Percentiles rank a stretch among this genome's conserved stretches.
Evolutionary conservation across 2,888 invertebrate genomes (phyloP).

Genomic region (Drosophila macrospina): DNA sequence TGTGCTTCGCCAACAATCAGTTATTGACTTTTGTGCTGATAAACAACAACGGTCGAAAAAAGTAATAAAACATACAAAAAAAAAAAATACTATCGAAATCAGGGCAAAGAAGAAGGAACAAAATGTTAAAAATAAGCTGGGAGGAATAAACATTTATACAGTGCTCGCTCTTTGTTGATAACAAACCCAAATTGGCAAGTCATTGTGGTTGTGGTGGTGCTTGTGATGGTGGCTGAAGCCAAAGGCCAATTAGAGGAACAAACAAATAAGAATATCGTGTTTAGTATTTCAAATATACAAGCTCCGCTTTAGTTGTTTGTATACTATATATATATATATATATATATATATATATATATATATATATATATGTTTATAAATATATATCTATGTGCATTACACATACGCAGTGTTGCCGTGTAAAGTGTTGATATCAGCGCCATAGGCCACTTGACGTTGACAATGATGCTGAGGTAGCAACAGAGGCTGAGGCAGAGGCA

Average conservation of each 20-base stretch:
- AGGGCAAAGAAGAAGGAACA: conserved; percentile 18
- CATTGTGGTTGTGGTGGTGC: conserved; percentile 48
- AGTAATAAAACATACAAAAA: no score
- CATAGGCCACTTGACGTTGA: conserved; percentile 50
- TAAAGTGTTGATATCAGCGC: conserved; percentile 6
- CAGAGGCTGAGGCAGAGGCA: not conserved
- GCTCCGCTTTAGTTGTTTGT: conserved; percentile 1
- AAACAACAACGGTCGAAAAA: conserved; percentile 32
- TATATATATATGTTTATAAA: no score
- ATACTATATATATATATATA: no score
- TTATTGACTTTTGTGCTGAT: conserved; percentile 75
- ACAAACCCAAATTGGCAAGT: conserved; percentile 47
- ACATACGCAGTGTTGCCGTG: conserved; percentile 32
- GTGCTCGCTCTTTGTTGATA: conserved; percentile 46
- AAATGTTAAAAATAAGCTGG: conserved; percentile 9
- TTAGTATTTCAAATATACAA: not conserved
- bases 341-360: no score
- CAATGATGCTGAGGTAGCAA: conserved; percentile 24
- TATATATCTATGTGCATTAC: conserved; percentile 1
- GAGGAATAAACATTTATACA: conserved; percentile 36
- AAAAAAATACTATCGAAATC: conserved; percentile 30
- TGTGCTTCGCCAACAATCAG: conserved; percentile 57
- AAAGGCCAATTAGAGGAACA: conserved; percentile 46
- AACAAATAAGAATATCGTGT: conserved; percentile 18
- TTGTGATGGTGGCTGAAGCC: conserved; percentile 14